Conservation (phyloP, 2,797 vertebrate genomes). For the Cuniculus paca region DNA sequence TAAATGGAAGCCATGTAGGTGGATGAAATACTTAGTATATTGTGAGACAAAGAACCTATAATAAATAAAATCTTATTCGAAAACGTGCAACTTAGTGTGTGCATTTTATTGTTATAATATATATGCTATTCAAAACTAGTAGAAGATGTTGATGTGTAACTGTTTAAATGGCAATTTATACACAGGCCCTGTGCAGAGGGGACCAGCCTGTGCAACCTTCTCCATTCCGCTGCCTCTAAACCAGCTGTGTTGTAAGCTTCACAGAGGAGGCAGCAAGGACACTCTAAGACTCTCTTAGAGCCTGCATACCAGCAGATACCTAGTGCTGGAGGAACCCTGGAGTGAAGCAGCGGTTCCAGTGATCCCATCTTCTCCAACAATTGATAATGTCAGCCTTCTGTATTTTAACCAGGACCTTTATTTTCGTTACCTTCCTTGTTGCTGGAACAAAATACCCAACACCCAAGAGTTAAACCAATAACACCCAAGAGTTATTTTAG, state of each 20-base stretch:
- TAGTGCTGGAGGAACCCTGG: neutral
- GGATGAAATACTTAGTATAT: neutral
- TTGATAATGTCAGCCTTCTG: neutral
- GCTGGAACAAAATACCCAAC: neutral
- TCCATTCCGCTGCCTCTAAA: neutral
- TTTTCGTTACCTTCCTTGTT: neutral
- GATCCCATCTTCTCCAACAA: neutral
- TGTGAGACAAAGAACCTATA: neutral
- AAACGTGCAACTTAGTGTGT: conserved; percentile 13
- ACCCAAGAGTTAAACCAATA: neutral
- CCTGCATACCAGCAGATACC: neutral
- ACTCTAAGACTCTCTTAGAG: neutral
- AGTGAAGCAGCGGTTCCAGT: neutral
- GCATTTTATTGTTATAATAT: conserved; percentile 47
- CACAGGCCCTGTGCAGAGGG: neutral
- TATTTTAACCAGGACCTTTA: neutral
- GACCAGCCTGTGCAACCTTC: neutral
- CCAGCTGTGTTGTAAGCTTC: neutral
- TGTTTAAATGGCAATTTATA: conserved; percentile 35
- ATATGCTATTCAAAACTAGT: neutral
- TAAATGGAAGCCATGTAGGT: conserved; percentile 40
- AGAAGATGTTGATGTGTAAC: conserved; percentile 15
- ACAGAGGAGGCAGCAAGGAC: neutral
- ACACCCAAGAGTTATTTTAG: neutral
- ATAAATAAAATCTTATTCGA: conserved; percentile 51